A percentile compares a stretch with the other conserved stretches of the same genome.
Evolutionary conservation across 1,140 invertebrate genomes (phyloP).

Genomic region (Solenopsis invicta): DNA sequence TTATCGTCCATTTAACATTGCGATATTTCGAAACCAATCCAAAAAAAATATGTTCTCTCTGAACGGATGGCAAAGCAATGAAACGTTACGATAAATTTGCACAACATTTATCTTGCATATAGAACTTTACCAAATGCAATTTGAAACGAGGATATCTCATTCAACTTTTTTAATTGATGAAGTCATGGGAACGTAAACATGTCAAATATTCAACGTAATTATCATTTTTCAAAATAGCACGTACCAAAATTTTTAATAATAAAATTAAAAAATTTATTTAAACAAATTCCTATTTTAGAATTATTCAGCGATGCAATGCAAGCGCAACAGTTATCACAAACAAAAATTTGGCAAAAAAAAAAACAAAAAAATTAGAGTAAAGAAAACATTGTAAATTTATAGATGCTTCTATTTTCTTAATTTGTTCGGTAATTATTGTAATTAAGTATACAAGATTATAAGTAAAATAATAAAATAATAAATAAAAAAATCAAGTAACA

Average conservation of each 20-base stretch:
- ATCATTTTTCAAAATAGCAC: background rate
- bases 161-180: constrained; percentile 43
- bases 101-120: constrained; percentile 9
- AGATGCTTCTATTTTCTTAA: background rate
- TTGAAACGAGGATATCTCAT: constrained; percentile 10
- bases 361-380: background rate
- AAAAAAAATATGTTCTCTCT: constrained; percentile 1
- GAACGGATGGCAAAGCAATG: background rate
- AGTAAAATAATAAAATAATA: background rate
- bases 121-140: constrained; percentile 13
- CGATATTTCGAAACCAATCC: constrained; percentile 6
- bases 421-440: background rate
- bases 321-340: background rate
- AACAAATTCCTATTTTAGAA: background rate
- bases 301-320: background rate
- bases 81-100: constrained; percentile 28
- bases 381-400: background rate
- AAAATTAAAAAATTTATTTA: constrained; percentile 16
- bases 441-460: background rate
- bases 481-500: background rate
- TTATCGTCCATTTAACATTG: constrained; percentile 7
- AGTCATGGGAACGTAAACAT: constrained; percentile 10
- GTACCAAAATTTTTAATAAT: constrained; percentile 11
- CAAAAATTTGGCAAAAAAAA: background rate
- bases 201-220: constrained; percentile 43